Evolutionary conservation across 2,797 vertebrate species (phyloP).

Genomic region (Morelia viridis): DNA sequence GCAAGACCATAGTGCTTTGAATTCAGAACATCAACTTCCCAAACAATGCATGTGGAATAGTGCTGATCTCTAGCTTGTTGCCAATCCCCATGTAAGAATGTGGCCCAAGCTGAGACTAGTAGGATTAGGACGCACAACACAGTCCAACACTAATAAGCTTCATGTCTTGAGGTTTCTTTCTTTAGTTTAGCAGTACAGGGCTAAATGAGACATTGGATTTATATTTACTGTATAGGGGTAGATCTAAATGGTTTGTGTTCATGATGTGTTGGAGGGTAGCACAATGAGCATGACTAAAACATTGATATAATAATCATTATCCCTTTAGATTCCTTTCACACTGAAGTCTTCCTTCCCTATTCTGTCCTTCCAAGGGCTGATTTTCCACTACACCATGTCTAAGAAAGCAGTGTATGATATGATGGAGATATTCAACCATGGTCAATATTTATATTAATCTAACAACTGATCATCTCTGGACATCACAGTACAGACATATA

Average conservation of each 20-base stretch:
- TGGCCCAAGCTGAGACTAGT: background rate
- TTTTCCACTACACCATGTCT: background rate
- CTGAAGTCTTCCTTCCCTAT: background rate
- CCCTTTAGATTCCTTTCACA: background rate
- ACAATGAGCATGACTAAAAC: background rate
- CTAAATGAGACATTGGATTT: background rate
- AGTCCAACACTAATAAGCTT: background rate
- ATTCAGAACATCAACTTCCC: background rate
- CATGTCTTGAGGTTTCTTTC: background rate
- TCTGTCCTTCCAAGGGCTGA: background rate
- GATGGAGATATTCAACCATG: background rate
- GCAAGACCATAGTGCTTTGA: background rate
- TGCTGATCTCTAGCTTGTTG: background rate
- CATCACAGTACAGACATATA: background rate
- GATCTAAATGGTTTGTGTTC: background rate
- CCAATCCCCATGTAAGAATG: background rate
- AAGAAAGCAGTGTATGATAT: background rate
- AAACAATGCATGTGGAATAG: background rate
- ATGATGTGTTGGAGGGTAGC: background rate
- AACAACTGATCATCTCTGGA: background rate
- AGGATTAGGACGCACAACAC: background rate
- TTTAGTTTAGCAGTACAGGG: background rate
- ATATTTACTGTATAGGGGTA: background rate
- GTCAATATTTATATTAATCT: background rate
- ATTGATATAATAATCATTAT: background rate